Evolutionary conservation across 1,140 invertebrate genomes (phyloP).

Genomic region (Tachypleus tridentatus): DNA sequence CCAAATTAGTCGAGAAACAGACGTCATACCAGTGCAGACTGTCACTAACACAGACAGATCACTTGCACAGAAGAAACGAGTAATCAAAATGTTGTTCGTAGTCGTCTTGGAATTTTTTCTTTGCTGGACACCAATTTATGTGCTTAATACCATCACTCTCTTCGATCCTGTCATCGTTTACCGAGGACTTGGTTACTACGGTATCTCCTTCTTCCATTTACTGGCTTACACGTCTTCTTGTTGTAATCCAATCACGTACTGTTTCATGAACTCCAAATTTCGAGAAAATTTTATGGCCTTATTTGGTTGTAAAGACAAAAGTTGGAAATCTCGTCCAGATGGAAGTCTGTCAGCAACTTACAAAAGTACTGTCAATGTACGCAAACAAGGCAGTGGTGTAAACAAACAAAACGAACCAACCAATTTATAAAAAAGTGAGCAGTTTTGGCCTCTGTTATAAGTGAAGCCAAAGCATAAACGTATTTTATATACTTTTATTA

Average conservation of each 20-base stretch:
- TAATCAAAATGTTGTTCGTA: slow-evolving; percentile 42
- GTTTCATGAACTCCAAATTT: slow-evolving; percentile 42
- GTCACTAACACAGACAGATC: slow-evolving; percentile 17
- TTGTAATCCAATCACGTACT: slow-evolving; percentile 43
- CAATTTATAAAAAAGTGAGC: too few relatives aligned
- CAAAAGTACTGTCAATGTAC: too few relatives aligned
- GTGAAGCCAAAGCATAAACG: too few relatives aligned
- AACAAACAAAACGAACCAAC: too few relatives aligned
- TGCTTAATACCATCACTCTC: slow-evolving; percentile 35
- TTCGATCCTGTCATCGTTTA: slow-evolving; percentile 31
- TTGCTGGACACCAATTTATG: slow-evolving; percentile 42
- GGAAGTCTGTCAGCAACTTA: too few relatives aligned
- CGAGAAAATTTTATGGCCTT: slow-evolving; percentile 29
- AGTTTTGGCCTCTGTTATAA: too few relatives aligned
- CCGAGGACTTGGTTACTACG: slow-evolving; percentile 20
- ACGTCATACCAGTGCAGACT: too few relatives aligned
- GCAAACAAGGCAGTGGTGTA: too few relatives aligned
- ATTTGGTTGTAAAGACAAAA: not conserved
- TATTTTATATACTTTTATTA: too few relatives aligned
- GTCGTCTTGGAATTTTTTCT: slow-evolving; percentile 42
- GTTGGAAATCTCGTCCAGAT: not conserved
- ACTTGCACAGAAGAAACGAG: slow-evolving; percentile 31
- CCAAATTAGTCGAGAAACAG: too few relatives aligned
- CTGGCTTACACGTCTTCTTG: slow-evolving; percentile 40
- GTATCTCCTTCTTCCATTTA: slow-evolving; percentile 36